phyloP scores from a whole-genome alignment of 2,797 vertebrate species.

The Microhierax caerulescens region DNA sequence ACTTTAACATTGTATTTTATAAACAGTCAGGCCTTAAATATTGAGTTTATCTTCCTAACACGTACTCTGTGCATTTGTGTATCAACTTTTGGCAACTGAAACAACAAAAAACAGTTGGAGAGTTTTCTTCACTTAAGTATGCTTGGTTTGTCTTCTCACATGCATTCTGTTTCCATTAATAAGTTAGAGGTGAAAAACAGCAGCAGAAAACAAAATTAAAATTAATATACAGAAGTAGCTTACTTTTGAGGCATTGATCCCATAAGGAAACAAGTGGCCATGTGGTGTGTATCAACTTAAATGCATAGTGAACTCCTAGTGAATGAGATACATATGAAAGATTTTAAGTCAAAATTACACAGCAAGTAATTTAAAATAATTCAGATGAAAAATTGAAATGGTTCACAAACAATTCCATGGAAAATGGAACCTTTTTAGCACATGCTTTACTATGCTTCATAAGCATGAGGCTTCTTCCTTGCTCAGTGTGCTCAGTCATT shows the following conservation, averaged over 20 bases:
- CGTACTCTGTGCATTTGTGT: background rate
- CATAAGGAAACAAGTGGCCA: fast-evolving
- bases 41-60: background rate
- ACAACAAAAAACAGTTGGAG: background rate
- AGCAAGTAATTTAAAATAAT: background rate
- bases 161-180: background rate
- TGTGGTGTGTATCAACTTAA: background rate
- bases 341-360: background rate
- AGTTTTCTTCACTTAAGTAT: background rate
- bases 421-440: background rate
- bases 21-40: background rate
- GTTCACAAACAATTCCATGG: background rate
- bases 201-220: background rate
- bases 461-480: no score
- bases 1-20: background rate
- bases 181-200: background rate
- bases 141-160: background rate
- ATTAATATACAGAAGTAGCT: background rate
- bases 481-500: background rate
- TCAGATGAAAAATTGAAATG: background rate
- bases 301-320: background rate
- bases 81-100: background rate
- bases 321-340: background rate
- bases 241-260: background rate
- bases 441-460: background rate